phyloP scores from a whole-genome alignment of 35 echinoderm and acorn worm genomes.

The Strongylocentrotus purpuratus region DNA sequence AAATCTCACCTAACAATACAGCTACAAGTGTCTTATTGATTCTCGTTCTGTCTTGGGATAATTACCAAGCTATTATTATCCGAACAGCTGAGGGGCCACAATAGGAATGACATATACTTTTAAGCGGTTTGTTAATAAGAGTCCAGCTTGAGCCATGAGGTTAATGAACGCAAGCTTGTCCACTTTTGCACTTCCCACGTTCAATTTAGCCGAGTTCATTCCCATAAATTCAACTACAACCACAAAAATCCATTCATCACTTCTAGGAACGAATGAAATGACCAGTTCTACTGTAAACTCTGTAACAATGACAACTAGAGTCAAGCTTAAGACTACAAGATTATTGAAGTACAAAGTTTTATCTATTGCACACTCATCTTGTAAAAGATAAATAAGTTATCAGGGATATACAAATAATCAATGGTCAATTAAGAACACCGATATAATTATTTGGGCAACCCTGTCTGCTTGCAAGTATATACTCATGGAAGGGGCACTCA shows the following conservation, averaged over 20 bases:
- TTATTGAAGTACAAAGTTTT: background rate
- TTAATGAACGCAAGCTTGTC: background rate
- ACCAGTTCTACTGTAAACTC: background rate
- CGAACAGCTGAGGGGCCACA: background rate
- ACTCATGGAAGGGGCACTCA: background rate
- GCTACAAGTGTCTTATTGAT: background rate
- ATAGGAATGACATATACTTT: background rate
- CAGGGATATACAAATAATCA: background rate
- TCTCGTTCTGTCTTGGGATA: background rate
- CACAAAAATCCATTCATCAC: background rate
- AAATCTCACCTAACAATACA: conserved; percentile 3
- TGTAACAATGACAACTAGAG: background rate
- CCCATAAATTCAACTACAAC: background rate
- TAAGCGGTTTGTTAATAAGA: background rate
- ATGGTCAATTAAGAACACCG: background rate
- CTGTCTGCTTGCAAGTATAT: background rate
- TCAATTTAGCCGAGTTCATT: background rate
- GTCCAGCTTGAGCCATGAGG: background rate
- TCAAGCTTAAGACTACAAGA: background rate
- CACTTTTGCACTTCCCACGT: background rate
- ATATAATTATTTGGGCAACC: background rate
- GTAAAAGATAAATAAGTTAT: background rate
- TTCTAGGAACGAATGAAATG: background rate
- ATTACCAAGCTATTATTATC: background rate
- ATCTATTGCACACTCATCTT: background rate